Percentiles rank a stretch among this genome's conserved stretches.
Conservation (phyloP, 2,888 invertebrate genomes). For the Drosophila diplacantha region DNA sequence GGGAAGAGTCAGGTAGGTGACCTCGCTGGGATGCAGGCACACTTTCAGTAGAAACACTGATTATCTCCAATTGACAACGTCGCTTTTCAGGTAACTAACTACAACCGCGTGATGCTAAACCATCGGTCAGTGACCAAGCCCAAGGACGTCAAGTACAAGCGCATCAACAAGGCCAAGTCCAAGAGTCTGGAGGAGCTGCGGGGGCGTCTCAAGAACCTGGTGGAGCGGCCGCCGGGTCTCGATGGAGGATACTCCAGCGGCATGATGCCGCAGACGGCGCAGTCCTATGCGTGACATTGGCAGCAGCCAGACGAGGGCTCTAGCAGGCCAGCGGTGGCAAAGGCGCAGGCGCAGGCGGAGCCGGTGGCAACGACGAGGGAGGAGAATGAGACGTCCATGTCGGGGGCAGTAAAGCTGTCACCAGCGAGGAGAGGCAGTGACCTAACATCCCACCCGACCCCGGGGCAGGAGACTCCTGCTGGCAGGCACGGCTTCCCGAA, state of each 20-base stretch:
- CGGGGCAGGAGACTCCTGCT: constrained; percentile 10
- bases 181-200: constrained; percentile 91
- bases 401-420: constrained; percentile 2
- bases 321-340: constrained; percentile 10
- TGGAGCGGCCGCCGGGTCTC: constrained; percentile 83
- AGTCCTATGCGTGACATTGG: constrained; percentile 81
- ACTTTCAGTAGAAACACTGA: background rate
- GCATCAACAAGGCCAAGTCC: constrained; percentile 93
- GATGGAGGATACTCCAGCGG: constrained; percentile 66
- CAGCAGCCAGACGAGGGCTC: constrained; percentile 31
- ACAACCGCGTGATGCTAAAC: constrained; percentile 93
- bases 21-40: background rate
- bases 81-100: constrained; percentile 78
- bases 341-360: constrained; percentile 15
- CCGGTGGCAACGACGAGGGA: background rate
- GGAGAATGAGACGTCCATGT: background rate
- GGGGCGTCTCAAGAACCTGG: constrained; percentile 90
- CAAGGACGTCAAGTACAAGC: constrained; percentile 93
- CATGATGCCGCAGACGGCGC: constrained; percentile 78
- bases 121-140: constrained; percentile 93
- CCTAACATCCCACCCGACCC: constrained; percentile 8
- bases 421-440: constrained; percentile 6
- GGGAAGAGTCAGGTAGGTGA: constrained; percentile 36
- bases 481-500: constrained; percentile 65
- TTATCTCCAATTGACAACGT: background rate